phyloP scores from a whole-genome alignment of 2,113 vertebrate species.

The Mormyrus lacerda region DNA sequence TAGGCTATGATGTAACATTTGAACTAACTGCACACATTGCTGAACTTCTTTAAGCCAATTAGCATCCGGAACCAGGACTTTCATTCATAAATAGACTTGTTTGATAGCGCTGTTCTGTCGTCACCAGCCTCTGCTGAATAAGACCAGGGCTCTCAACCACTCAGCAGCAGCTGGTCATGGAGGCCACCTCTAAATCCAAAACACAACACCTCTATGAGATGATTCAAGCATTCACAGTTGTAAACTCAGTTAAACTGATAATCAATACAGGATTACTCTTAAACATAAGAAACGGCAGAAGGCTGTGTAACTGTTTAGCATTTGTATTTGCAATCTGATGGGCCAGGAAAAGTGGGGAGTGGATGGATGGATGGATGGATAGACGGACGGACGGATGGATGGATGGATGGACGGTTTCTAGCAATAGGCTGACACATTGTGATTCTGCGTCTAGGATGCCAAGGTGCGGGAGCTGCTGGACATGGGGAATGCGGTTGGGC shows the following conservation, averaged over 20 bases:
- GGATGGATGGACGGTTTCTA: not conserved
- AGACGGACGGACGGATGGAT: too few species aligned
- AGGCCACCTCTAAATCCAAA: too few species aligned
- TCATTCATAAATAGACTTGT: not conserved
- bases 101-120: not conserved
- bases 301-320: not conserved
- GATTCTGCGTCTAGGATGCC: slow-evolving; percentile 65
- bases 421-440: not conserved
- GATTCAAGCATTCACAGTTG: not conserved
- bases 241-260: not conserved
- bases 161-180: not conserved
- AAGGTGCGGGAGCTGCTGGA: slow-evolving; percentile 88
- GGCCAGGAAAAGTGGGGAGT: not conserved
- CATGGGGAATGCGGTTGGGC: slow-evolving; percentile 70
- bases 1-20: not conserved
- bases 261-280: not conserved
- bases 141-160: not conserved
- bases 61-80: not conserved
- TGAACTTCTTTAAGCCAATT: not conserved
- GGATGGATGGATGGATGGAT: not conserved
- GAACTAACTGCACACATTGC: not conserved
- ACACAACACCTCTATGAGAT: not conserved
- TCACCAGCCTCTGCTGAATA: not conserved
- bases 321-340: not conserved
- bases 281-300: not conserved